phyloP scores from a whole-genome alignment of 92 coral and sea anemone genomes.

The Actinostola sp. region DNA sequence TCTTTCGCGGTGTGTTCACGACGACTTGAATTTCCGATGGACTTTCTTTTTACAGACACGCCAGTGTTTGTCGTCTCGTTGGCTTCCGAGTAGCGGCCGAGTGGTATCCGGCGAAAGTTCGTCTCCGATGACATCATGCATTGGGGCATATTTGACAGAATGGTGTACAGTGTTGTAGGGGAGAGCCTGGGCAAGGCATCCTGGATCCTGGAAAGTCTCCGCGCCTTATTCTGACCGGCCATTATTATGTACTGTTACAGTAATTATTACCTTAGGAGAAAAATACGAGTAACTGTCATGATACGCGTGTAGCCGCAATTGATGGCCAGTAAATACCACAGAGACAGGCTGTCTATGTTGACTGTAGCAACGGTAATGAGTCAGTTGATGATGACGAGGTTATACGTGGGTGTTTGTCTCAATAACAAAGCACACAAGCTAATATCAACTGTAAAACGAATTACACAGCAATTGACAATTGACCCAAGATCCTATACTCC shows the following conservation, averaged over 20 bases:
- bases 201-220: background rate
- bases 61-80: slow-evolving; percentile 8
- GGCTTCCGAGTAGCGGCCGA: slow-evolving; percentile 25
- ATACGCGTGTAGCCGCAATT: too few species aligned
- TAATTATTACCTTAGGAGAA: background rate
- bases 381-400: too few species aligned
- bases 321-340: too few species aligned
- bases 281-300: too few species aligned
- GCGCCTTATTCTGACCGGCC: background rate
- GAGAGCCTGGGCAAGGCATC: background rate
- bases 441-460: too few species aligned
- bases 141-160: too few species aligned
- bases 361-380: too few species aligned
- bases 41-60: slow-evolving; percentile 13
- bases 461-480: too few species aligned
- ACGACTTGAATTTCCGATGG: slow-evolving; percentile 18
- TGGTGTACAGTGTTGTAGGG: background rate
- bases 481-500: too few species aligned
- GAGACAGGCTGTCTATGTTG: too few species aligned
- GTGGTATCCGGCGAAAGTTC: slow-evolving; percentile 18
- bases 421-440: too few species aligned
- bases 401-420: too few species aligned
- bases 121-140: background rate
- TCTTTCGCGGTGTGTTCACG: background rate
- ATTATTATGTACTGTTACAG: background rate